Evolutionary conservation across 2,113 vertebrate species (phyloP), one percentile per base, ranked within the genome.

Genomic region (Hemicordylus capensis): DNA sequence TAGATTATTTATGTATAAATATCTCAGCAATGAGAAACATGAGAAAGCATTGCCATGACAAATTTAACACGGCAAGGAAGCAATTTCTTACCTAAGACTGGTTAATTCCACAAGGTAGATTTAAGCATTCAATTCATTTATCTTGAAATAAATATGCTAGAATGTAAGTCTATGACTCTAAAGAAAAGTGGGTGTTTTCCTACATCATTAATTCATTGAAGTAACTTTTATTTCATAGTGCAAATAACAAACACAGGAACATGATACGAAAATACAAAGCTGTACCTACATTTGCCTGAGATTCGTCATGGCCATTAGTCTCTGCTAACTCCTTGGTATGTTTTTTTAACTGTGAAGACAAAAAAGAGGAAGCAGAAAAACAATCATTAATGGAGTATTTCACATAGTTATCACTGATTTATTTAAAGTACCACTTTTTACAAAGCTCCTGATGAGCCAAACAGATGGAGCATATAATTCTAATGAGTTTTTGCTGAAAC

Each of bases 261-360:
- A 74, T 72, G 81, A 0, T 8, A 78, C 87, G 54, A 42, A 34
- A 83, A 83, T 24, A 20, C n/a, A 63, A 73, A 48, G 9, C 6
- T 89, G 84, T 95, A 97, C 97, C 75, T 96, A 97, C 97, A 92
- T 97, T 97, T 92, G 94, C 82, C 90, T 96, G 96, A 94, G 97
- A 95, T 79, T 96, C 96, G 73, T 95, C 96, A 72, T 96, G 96
- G 80, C 95, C 96, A 59, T 96, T 97, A 89, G 96, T 95, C 90
- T 97, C 97, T 67, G 95, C 95, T 93, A 96, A 93, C 77, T 97
- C 97, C 95, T 97, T 97, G 92, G 95, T 79, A 6, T 89, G 96
- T 96, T 90, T 96, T 96, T 97, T 97, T 89, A 97, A 92, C 97
- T 97, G 96, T 70, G 91, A 90, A 92, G 72, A 22, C 81, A 92